Evolutionary conservation across 2,113 vertebrate species (phyloP).

Genomic region (Megaceryle torquata): DNA sequence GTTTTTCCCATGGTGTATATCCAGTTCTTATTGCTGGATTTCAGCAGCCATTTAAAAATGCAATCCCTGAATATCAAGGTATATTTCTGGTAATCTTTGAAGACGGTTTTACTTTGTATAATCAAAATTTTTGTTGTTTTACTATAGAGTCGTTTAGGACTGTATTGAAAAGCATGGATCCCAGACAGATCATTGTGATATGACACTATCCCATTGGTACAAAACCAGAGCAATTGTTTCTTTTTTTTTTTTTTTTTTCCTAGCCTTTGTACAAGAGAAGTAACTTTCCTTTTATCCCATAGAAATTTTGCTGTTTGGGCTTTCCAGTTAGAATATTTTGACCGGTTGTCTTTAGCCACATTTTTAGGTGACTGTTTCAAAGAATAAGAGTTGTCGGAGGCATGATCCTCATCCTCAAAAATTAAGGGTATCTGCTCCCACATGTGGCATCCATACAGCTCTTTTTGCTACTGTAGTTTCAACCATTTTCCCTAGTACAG

Average conservation of each 20-base stretch:
- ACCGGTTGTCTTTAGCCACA: neutral
- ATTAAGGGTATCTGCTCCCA: neutral
- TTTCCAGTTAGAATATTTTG: neutral
- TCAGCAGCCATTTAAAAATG: neutral
- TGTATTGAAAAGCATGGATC: neutral
- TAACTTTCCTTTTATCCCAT: neutral
- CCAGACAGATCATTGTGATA: neutral
- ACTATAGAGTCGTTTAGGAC: neutral
- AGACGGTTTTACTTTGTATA: neutral
- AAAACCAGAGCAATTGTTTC: neutral
- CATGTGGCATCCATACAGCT: neutral
- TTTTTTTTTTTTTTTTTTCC: neutral
- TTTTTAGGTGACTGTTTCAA: neutral
- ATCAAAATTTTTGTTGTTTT: neutral
- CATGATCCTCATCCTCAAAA: neutral
- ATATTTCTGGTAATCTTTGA: neutral
- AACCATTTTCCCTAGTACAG: neutral
- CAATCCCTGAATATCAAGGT: neutral
- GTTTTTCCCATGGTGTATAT: neutral
- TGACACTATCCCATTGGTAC: neutral
- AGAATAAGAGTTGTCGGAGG: neutral
- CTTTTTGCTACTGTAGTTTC: neutral
- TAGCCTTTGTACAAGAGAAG: neutral
- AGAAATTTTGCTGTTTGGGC: neutral
- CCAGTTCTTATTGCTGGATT: neutral